phyloP scores from a whole-genome alignment of 1,140 invertebrate species.

The silkworm (Bombyx mori) region ASM3026992v2 NC_085107.1:4822001-4822500 shows the following conservation, averaged over 20 bases:
- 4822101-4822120: slow-evolving; percentile 1
- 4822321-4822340: too few species aligned
- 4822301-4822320: too few species aligned
- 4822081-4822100: slow-evolving; percentile 10
- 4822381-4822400: not conserved
- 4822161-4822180: not conserved
- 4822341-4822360: too few species aligned
- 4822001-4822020: slow-evolving; percentile 13
- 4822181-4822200: too few species aligned
- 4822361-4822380: not conserved
- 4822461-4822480: slow-evolving; percentile 87
- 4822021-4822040: slow-evolving; percentile 12
- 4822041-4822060: slow-evolving; percentile 16
- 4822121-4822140: slow-evolving; percentile 1
- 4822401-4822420: not conserved
- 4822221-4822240: too few species aligned
- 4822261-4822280: too few species aligned
- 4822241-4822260: too few species aligned
- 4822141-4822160: not conserved
- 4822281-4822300: too few species aligned
- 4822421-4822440: slow-evolving; percentile 33
- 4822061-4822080: slow-evolving; percentile 14
- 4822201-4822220: too few species aligned
- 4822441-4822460: slow-evolving; percentile 92
- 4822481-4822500: slow-evolving; percentile 88